A percentile compares a stretch with the other conserved stretches of the same genome.
phyloP scores from a whole-genome alignment of 2,888 invertebrate genomes.

The Linyphia triangularis region DNA sequence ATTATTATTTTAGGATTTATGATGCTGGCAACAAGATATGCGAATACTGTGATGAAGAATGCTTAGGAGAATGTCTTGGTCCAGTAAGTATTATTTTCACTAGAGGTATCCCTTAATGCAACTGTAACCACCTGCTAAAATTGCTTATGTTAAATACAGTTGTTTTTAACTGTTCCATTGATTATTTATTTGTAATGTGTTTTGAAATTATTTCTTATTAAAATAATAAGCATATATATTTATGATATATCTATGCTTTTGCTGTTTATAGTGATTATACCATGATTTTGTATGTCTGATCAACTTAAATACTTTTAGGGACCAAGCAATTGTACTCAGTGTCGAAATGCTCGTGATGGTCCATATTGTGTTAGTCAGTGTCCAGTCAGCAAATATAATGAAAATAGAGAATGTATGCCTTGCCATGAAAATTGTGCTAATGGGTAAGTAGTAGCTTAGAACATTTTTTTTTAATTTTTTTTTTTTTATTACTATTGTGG shows the following conservation, averaged over 20 bases:
- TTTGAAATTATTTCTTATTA: background rate
- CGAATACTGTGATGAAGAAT: constrained; percentile 92
- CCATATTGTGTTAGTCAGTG: constrained; percentile 92
- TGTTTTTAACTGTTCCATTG: background rate
- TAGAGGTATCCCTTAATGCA: too few relatives aligned
- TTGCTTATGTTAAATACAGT: background rate
- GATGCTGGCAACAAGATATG: constrained; percentile 88
- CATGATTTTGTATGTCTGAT: background rate
- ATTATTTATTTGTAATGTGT: background rate
- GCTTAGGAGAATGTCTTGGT: constrained; percentile 90
- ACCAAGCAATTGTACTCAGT: constrained; percentile 90
- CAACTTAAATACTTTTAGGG: constrained; percentile 81
- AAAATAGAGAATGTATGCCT: constrained; percentile 87
- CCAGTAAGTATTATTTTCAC: constrained; percentile 82
- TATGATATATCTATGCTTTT: background rate
- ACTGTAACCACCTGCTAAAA: too few relatives aligned
- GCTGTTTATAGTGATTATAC: too few relatives aligned
- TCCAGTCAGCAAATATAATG: constrained; percentile 88
- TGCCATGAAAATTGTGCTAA: constrained; percentile 93
- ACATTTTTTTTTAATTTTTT: background rate
- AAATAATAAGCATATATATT: background rate
- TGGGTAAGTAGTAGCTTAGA: constrained; percentile 77
- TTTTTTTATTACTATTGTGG: too few relatives aligned
- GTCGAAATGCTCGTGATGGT: constrained; percentile 92
- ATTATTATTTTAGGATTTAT: constrained; percentile 85